Base-by-base conservation (phyloP, 2,113 vertebrate species). In the Nematolebias whitei region DNA sequence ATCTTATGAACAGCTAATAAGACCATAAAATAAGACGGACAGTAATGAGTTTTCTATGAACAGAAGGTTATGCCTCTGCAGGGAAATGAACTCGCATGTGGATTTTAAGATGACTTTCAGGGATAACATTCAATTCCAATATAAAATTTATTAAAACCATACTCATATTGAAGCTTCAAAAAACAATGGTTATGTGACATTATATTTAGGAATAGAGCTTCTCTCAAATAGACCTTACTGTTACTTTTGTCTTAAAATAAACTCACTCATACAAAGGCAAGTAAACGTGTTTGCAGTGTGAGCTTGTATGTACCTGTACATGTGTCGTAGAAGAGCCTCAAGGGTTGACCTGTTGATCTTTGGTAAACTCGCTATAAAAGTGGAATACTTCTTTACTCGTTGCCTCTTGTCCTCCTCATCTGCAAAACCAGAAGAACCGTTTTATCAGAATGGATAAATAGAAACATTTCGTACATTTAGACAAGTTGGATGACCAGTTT, bases 241-340 rank as follows among this genome's bases (percentile, higher is more conserved):
- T 20, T 7, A 55, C 40, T 24, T 57, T 35, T 18, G 49, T 24
- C 26, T 44, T 26, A 29, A 66, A 58, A 60, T 5, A 12, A 50
- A 63, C 26, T 65, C 10, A 32, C n/a, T 18, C 3, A 14, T 2
- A 48, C 12, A 65, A n/a, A 64, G 50, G 47, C 3, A 2, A 20
- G 45, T 39, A 20, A 54, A 50, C 38, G n/a, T 40, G 53, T 63
- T n/a, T n/a, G n/a, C 12, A n/a, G 63, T 6, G n/a, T 12, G 41
- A 26, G 16, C 18, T 58, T 24, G 15, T 53, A 63, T 44, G 23
- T 79, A 99, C 98, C 98, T 96, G 90, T 97, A 98, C 67, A 99
- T 93, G 76, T 99, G 97, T 78, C 96, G 95, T 64, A 97, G 94
- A 76, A 99, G 72, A 53, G 97, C 96, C 43, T 94, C 92, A 35